Evolutionary conservation across 2,888 invertebrate species (phyloP).

Genomic region (Tanypteryx hageni): DNA sequence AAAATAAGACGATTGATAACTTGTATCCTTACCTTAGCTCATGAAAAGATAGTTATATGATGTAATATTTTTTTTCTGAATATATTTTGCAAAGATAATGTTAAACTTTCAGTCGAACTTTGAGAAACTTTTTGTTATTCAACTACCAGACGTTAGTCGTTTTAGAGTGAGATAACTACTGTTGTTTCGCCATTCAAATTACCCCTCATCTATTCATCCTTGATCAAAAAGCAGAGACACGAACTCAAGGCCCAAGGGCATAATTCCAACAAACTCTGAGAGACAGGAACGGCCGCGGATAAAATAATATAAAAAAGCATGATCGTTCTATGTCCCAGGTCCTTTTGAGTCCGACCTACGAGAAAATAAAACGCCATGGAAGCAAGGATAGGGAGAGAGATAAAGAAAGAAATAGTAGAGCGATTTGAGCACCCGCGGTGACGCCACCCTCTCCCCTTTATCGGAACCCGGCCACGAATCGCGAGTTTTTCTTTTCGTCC

Average conservation of each 20-base stretch:
- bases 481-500: neutral
- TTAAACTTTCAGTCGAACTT: too few relatives aligned
- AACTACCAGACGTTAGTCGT: neutral
- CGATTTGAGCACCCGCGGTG: neutral
- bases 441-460: neutral
- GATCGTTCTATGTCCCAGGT: too few relatives aligned
- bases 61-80: too few relatives aligned
- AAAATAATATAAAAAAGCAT: too few relatives aligned
- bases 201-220: neutral
- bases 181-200: neutral
- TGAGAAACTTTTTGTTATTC: neutral
- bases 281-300: neutral
- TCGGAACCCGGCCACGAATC: neutral
- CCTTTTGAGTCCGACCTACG: too few relatives aligned
- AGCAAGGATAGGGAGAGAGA: neutral
- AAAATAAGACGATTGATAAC: too few relatives aligned
- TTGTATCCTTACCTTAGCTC: too few relatives aligned
- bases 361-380: neutral
- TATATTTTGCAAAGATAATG: too few relatives aligned
- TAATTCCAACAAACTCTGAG: neutral
- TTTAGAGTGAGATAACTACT: neutral
- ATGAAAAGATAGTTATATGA: too few relatives aligned
- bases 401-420: neutral
- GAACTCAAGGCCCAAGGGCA: neutral
- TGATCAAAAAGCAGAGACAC: neutral